Evolutionary conservation across 2,888 invertebrate species (phyloP).

Genomic region (Lasioglossum morio): DNA sequence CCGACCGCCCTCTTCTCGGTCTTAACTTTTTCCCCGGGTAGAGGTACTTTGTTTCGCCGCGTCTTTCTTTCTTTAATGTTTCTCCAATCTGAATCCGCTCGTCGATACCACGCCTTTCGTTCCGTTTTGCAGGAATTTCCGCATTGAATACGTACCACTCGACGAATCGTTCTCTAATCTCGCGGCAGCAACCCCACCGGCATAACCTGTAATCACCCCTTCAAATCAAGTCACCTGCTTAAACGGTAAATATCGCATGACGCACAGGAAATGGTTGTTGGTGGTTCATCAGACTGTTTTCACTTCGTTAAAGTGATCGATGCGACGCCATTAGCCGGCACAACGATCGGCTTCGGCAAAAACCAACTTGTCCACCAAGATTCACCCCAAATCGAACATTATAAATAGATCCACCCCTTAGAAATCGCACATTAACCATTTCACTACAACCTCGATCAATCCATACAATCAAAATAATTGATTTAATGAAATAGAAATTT

Average conservation of each 20-base stretch:
- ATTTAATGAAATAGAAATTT: neutral
- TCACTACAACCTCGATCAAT: neutral
- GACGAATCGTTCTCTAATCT: slow-evolving; percentile 50
- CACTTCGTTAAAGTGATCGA: slow-evolving; percentile 55
- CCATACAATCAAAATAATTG: neutral
- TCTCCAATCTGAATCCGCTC: neutral
- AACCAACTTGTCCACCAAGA: neutral
- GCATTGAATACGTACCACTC: slow-evolving; percentile 17
- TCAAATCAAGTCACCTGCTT: slow-evolving; percentile 77
- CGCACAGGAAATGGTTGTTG: slow-evolving; percentile 74
- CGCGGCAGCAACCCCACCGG: slow-evolving; percentile 43
- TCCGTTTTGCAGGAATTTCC: slow-evolving; percentile 3
- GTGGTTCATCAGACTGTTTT: slow-evolving; percentile 56
- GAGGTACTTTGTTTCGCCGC: neutral
- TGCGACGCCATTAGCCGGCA: slow-evolving; percentile 42
- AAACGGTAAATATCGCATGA: slow-evolving; percentile 76
- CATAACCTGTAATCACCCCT: slow-evolving; percentile 67
- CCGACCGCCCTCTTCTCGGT: neutral
- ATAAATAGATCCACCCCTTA: neutral
- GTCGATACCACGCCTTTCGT: neutral
- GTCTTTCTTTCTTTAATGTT: neutral
- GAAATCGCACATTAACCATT: neutral
- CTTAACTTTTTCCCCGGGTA: neutral
- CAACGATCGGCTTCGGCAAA: slow-evolving; percentile 17
- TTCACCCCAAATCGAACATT: neutral